Evolutionary conservation across 2,113 vertebrate genomes (phyloP).

Genomic region (Dissostichus mawsoni): DNA sequence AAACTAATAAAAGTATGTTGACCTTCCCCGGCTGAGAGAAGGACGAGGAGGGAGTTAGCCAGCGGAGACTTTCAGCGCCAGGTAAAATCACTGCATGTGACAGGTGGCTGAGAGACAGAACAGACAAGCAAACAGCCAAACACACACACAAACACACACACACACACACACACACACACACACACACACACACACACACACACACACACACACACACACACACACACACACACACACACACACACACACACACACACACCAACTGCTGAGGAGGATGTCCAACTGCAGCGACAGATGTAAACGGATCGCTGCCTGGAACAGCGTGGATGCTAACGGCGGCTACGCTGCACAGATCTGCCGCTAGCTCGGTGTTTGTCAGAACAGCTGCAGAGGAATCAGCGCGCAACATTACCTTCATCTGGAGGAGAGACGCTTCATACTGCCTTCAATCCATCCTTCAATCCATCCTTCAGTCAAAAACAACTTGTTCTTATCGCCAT

Average conservation of each 20-base stretch:
- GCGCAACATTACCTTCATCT: neutral
- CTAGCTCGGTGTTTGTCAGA: conserved; percentile 20
- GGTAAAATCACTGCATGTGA: conserved; percentile 47
- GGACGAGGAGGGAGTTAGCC: conserved; percentile 21
- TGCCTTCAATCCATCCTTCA: conserved; percentile 7
- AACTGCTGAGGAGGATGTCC: conserved; percentile 14
- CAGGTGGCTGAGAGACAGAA: conserved; percentile 47
- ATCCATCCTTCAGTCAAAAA: neutral
- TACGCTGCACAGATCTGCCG: conserved; percentile 43
- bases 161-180: conserved; percentile 25
- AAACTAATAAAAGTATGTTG: conserved; percentile 3
- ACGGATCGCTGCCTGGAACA: conserved; percentile 39
- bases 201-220: conserved; percentile 9
- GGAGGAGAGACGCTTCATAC: conserved; percentile 1
- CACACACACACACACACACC: conserved; percentile 13
- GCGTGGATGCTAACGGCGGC: conserved; percentile 32
- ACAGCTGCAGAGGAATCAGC: conserved; percentile 31
- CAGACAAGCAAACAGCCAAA: conserved; percentile 37
- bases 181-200: conserved; percentile 8
- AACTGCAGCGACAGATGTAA: conserved; percentile 48
- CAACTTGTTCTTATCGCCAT: neutral
- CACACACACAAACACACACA: conserved; percentile 23
- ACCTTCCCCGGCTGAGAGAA: conserved; percentile 2
- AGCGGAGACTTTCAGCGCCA: conserved; percentile 20
- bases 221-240: conserved; percentile 5